These are phyloP conservation scores for Troides aeacus DNA, from an alignment of 2,888 invertebrate genomes.

Conservation along the genomic window DNA sequence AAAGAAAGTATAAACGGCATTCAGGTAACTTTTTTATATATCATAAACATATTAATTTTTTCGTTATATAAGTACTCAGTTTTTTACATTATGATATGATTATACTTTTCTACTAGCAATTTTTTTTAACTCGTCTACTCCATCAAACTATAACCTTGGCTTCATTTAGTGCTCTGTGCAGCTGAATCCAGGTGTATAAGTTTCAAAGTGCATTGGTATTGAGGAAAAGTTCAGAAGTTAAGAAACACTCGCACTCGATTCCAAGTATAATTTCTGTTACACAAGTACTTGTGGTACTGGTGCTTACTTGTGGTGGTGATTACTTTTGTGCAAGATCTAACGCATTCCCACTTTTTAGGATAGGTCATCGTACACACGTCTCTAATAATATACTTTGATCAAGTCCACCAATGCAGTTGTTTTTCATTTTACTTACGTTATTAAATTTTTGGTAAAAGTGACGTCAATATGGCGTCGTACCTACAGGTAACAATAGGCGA, in stretches of 20 bases:
- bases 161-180: conserved; percentile 17
- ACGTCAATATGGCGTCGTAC: conserved; percentile 21
- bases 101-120: conserved; percentile 12
- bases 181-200: conserved; percentile 9
- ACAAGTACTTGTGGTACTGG: conserved; percentile 7
- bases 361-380: not conserved
- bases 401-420: not conserved
- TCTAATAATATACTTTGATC: no score
- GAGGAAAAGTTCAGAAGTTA: conserved; percentile 23
- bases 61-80: no score
- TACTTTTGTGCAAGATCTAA: no score
- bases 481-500: conserved; percentile 27
- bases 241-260: conserved; percentile 9
- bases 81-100: not conserved
- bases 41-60: no score
- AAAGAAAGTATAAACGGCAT: no score
- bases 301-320: no score
- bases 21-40: no score
- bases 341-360: not conserved
- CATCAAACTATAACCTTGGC: conserved; percentile 23
- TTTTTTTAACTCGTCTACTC: conserved; percentile 26
- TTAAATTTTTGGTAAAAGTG: conserved; percentile 1
- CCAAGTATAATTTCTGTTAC: not conserved
- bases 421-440: not conserved
- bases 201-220: conserved; percentile 2